phyloP scores from a whole-genome alignment of 1,140 invertebrate species.

The Drosophila oshimai region DNA sequence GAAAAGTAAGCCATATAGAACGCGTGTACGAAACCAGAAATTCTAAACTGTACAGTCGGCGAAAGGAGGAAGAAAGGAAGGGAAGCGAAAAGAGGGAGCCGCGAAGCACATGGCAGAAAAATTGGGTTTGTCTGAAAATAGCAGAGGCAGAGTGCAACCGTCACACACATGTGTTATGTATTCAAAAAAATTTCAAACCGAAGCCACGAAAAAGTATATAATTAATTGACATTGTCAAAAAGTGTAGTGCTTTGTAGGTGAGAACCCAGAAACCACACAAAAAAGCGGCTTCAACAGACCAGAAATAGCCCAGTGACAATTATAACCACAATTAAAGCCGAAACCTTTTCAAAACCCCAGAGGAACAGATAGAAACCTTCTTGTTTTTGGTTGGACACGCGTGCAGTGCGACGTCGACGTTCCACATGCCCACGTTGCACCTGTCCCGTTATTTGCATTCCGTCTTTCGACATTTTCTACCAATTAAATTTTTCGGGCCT shows the following conservation, averaged over 20 bases:
- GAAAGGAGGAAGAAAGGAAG: not conserved
- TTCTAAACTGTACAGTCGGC: slow-evolving; percentile 1
- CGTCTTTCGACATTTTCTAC: not conserved
- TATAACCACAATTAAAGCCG: slow-evolving; percentile 41
- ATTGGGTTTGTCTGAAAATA: slow-evolving; percentile 66
- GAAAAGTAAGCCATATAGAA: slow-evolving; percentile 14
- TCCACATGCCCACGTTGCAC: slow-evolving; percentile 46
- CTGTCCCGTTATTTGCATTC: slow-evolving; percentile 38
- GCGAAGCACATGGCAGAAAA: slow-evolving; percentile 62
- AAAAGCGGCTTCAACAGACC: slow-evolving; percentile 5
- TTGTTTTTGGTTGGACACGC: slow-evolving; percentile 33
- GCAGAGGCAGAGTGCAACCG: slow-evolving; percentile 46
- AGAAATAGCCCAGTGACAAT: slow-evolving; percentile 42
- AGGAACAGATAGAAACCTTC: not conserved
- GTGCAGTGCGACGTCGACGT: slow-evolving; percentile 29
- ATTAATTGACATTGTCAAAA: slow-evolving; percentile 29
- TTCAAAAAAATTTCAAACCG: slow-evolving; percentile 21
- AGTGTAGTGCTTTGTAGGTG: not conserved
- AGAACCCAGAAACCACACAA: not conserved
- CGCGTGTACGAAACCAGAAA: slow-evolving; percentile 12
- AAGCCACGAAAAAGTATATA: slow-evolving; percentile 1
- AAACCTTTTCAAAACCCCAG: slow-evolving; percentile 32
- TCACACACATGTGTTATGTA: slow-evolving; percentile 58
- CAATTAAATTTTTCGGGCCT: not conserved
- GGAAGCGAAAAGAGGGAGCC: not conserved